A percentile compares a stretch with the other conserved stretches of the same genome.
Conservation (phyloP, 30 jellyfish, hydroid and myxozoan species). For the Cassiopea xamachana region DNA sequence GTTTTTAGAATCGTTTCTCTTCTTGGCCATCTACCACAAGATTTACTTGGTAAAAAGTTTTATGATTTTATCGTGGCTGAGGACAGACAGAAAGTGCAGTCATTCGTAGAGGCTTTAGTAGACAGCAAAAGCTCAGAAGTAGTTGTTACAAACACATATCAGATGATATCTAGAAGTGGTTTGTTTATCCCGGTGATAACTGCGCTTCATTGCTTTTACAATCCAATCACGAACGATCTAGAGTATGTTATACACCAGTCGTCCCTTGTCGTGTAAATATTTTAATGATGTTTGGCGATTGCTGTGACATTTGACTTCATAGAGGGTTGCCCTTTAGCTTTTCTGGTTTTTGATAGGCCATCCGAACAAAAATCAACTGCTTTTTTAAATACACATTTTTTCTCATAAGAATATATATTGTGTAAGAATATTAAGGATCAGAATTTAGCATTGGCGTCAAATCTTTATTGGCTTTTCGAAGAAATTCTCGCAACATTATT, state of each 20-base stretch:
- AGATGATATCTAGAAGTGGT: constrained; percentile 50
- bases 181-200: constrained; percentile 51
- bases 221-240: constrained; percentile 62
- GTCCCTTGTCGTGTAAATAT: constrained; percentile 40
- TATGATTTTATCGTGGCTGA: constrained; percentile 61
- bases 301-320: not conserved
- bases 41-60: constrained; percentile 57
- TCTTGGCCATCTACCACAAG: constrained; percentile 87
- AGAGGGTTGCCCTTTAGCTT: no score
- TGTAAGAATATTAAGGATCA: no score
- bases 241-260: constrained; percentile 61
- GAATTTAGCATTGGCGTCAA: no score
- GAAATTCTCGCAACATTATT: no score
- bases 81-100: constrained; percentile 46
- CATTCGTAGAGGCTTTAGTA: constrained; percentile 17
- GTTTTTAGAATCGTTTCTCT: constrained; percentile 57
- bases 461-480: no score
- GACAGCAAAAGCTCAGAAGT: constrained; percentile 32
- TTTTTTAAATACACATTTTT: no score
- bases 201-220: constrained; percentile 45
- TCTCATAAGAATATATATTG: no score
- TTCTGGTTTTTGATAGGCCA: no score
- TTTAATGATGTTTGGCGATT: not conserved
- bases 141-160: constrained; percentile 40
- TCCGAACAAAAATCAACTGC: no score